A percentile compares a stretch with the other conserved stretches of the same genome.
phyloP scores from a whole-genome alignment of 2,113 vertebrate species.

The Xenus cinereus region DNA sequence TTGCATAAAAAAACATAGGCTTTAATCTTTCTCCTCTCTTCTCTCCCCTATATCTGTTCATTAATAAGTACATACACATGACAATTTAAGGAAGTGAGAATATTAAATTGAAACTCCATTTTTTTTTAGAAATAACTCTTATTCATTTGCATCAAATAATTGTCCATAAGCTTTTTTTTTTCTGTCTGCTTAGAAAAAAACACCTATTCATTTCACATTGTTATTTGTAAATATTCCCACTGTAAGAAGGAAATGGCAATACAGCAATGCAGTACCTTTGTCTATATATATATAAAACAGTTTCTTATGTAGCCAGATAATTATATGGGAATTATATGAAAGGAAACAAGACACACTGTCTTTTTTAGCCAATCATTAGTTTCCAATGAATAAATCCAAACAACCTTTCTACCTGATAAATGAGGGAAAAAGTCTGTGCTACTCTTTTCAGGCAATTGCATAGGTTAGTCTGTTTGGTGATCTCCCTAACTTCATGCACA shows the following conservation, averaged over 20 bases:
- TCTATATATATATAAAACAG: neutral
- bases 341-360: neutral
- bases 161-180: neutral
- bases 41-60: neutral
- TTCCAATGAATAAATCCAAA: neutral
- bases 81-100: neutral
- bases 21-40: neutral
- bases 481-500: neutral
- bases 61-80: neutral
- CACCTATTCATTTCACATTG: neutral
- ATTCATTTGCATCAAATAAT: neutral
- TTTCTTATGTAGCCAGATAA: neutral
- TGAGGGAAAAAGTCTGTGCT: neutral
- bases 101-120: fast-evolving
- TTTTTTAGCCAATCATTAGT: neutral
- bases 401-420: neutral
- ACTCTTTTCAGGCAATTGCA: neutral
- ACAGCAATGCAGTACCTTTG: neutral
- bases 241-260: neutral
- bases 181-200: neutral
- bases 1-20: neutral
- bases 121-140: neutral
- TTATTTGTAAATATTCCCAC: neutral
- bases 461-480: neutral
- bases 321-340: neutral